phyloP scores from a whole-genome alignment of 2,113 vertebrate genomes.

The Zingel zingel region DNA sequence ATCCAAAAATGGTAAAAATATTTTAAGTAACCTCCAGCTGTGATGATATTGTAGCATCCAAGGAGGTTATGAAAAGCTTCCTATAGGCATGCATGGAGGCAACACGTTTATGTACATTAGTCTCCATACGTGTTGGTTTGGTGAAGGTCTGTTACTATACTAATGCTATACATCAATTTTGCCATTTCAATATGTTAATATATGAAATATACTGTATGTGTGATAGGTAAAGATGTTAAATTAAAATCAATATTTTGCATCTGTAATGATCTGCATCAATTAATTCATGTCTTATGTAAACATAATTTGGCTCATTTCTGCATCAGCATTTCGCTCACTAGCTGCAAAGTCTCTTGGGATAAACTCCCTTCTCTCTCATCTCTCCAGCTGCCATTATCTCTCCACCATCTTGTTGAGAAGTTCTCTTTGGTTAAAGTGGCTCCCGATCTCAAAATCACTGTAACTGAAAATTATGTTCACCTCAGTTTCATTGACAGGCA shows the following conservation, averaged over 20 bases:
- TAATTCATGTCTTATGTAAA: slow-evolving; percentile 26
- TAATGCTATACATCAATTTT: not conserved
- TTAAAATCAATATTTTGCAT: slow-evolving; percentile 19
- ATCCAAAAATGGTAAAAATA: not conserved
- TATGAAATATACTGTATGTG: not conserved
- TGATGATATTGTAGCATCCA: not conserved
- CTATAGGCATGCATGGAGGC: not conserved
- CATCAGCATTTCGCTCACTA: not conserved
- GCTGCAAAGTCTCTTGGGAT: slow-evolving; percentile 19
- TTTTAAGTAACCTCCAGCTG: not conserved
- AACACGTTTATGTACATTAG: not conserved
- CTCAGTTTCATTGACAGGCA: not conserved
- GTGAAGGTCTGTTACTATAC: not conserved
- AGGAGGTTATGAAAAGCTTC: not conserved
- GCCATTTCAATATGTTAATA: not conserved
- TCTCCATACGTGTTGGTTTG: not conserved
- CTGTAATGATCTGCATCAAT: not conserved
- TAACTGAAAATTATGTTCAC: not conserved
- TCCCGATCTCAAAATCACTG: not conserved
- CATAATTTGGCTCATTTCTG: slow-evolving; percentile 11
- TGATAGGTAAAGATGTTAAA: slow-evolving; percentile 26
- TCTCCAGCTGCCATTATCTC: not conserved
- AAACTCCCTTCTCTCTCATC: slow-evolving; percentile 4
- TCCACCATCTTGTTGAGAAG: not conserved
- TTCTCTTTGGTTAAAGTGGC: not conserved